A percentile compares a stretch with the other conserved stretches of the same genome.
These are phyloP conservation scores for Pipa parva DNA, from an alignment of 2,113 vertebrate species.

Conservation along the genomic window DNA sequence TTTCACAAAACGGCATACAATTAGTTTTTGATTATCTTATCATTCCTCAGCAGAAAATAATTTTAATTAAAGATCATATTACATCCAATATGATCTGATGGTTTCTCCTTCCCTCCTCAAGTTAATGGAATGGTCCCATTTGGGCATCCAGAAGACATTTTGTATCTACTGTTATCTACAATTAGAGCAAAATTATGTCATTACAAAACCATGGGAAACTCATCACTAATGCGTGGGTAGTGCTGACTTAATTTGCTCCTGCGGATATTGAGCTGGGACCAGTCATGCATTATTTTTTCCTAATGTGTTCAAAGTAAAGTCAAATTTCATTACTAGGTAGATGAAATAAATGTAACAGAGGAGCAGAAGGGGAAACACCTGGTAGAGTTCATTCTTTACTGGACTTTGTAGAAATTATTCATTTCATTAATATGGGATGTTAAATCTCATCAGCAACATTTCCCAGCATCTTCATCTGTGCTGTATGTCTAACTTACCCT, in stretches of 20 bases:
- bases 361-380: conserved; percentile 43
- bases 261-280: conserved; percentile 44
- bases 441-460: no score
- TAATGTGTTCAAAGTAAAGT: conserved; percentile 43
- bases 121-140: conserved; percentile 25
- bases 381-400: no score
- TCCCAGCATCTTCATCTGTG: no score
- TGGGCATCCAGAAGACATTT: not conserved
- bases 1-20: conserved; percentile 34
- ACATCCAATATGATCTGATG: conserved; percentile 37
- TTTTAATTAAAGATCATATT: conserved; percentile 44
- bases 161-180: conserved; percentile 23
- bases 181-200: conserved; percentile 34
- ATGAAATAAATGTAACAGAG: conserved; percentile 42
- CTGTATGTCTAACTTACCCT: no score
- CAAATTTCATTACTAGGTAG: conserved; percentile 46
- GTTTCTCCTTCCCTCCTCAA: conserved; percentile 4
- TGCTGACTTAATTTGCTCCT: conserved; percentile 43
- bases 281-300: conserved; percentile 37
- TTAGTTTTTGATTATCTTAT: conserved; percentile 33
- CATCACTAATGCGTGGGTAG: conserved; percentile 29
- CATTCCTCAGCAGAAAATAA: conserved; percentile 23
- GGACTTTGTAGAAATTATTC: no score
- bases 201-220: conserved; percentile 44
- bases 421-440: no score